Base-by-base conservation (phyloP, 1,140 invertebrate species). In the Lineus longissimus region DNA sequence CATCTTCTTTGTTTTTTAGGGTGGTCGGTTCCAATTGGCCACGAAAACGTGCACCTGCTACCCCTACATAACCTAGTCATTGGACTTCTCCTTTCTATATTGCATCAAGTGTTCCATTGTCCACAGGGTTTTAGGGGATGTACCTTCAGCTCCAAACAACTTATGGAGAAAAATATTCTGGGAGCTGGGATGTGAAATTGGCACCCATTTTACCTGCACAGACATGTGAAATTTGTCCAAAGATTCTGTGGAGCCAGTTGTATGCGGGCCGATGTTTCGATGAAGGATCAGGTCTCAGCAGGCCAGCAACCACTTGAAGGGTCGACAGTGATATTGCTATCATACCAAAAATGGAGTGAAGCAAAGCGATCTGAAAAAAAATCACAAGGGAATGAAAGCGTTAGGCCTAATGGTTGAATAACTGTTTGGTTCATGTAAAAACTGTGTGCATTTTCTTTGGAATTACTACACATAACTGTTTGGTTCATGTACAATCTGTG, bases 191-290 rank as follows among this genome's bases (percentile, higher is more conserved):
- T n/a, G n/a, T n/a, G n/a, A n/a, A n/a, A n/a, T n/a, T n/a, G n/a
- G n/a, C n/a, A n/a, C n/a, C n/a, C n/a, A n/a, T n/a, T n/a, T n/a
- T 85, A 94, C 93, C 91, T 75, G 87, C 91, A 55, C 93, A 82
- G 66, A 95, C 91, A 73, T 95, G 92, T 0, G 92, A 91, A 2
- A 87, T 78, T 80, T 95, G 95, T 33, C 94, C 94, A 56, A 91
- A 84, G 41, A 92, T 81, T 91, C 92, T 95, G 81, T 97, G 94
- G 2, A 86, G 73, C 93, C 93, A 96, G 78, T 96, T 97, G 83
- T 97, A 97, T 59, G 93, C 81, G 0, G 88, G 86, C 62, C 94
- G 83, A 68, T 87, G 87, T 2, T 87, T 85, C 31, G 91, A 88
- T 47, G 88, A 89, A 0, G 92, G 92, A 77, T 89, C 88, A 0